Base-by-base conservation (phyloP, 2,113 vertebrate genomes). In the Marmota monax region DNA sequence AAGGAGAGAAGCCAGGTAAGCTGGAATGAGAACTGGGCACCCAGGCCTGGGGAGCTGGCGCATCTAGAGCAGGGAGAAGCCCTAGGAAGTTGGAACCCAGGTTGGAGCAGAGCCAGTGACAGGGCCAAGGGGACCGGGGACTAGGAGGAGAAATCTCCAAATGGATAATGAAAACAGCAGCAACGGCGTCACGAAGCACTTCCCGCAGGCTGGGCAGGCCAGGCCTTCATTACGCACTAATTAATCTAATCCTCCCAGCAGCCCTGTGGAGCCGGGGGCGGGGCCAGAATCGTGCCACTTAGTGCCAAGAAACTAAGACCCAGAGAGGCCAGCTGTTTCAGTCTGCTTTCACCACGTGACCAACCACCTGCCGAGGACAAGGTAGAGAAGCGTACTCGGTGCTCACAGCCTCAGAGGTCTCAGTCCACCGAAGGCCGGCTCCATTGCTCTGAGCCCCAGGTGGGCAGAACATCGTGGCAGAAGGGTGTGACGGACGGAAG, bases 121-220 rank as follows among this genome's bases (percentile, higher is more conserved):
- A 63, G 42, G 65, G 67, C 27, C 32, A 42, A n/a, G 3, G 20
- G 69, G 42, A 51, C 17, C 7, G 34, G 22, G 5, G 79, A 53
- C 51, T 27, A 10, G 27, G 23, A 39, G 25, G 20, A 32, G 34
- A 39, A 53, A 32, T 8, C 17, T 37, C 83, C n/a, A 69, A 1
- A 22, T 13, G 17, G 58, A 42, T 12, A 39, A 39, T 11, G 1
- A 53, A 53, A 84, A 32, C n/a, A 80, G 20, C 51, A 27, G 56
- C 16, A 2, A 1, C 0, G 14, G 14, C 0, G 0, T 70, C 16
- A 2, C 1, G 5, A 18, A 25, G 63, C 1, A 1, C 29, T n/a
- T 39, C 32, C 58, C 37, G 4, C 22, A 1, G 3, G 3, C 27
- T 2, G 0, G 3, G 48, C 37, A 2, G 27, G 29, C 18, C 69